phyloP scores from a whole-genome alignment of 2,888 invertebrate species.

The Litoditis marina region DNA sequence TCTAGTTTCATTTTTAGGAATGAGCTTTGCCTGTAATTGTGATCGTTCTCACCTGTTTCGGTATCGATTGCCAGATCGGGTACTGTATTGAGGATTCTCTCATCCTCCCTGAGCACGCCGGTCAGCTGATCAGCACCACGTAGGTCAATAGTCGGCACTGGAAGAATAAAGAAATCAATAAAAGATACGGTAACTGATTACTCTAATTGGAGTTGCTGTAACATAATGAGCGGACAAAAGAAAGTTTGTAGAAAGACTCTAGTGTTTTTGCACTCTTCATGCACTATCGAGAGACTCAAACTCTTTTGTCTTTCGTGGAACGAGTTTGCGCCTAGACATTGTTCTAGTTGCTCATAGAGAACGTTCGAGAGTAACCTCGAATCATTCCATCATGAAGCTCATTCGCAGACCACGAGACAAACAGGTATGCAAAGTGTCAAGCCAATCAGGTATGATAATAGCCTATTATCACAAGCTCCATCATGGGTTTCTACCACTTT shows the following conservation, averaged over 20 bases:
- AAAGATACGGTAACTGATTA: neutral
- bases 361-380: no score
- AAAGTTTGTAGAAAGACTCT: neutral
- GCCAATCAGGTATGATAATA: no score
- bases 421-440: no score
- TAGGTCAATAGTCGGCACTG: constrained; percentile 56
- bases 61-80: constrained; percentile 53
- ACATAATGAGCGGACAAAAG: neutral
- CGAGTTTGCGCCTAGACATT: no score
- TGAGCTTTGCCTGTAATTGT: no score
- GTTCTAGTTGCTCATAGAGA: no score
- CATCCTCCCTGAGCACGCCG: constrained; percentile 56
- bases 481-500: neutral
- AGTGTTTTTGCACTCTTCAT: neutral
- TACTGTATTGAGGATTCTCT: constrained; percentile 52
- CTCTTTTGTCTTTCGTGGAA: no score
- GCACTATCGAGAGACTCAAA: neutral
- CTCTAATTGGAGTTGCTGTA: neutral
- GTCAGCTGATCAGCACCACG: constrained; percentile 55
- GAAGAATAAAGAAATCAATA: constrained; percentile 2
- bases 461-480: no score
- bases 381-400: no score
- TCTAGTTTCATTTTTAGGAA: no score
- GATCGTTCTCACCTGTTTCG: constrained; percentile 54
- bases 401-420: no score